Percentiles rank a stretch among this genome's conserved stretches.
These are phyloP conservation scores for Eurois occulta DNA, from an alignment of 2,888 invertebrate genomes.

Conservation along the genomic window DNA sequence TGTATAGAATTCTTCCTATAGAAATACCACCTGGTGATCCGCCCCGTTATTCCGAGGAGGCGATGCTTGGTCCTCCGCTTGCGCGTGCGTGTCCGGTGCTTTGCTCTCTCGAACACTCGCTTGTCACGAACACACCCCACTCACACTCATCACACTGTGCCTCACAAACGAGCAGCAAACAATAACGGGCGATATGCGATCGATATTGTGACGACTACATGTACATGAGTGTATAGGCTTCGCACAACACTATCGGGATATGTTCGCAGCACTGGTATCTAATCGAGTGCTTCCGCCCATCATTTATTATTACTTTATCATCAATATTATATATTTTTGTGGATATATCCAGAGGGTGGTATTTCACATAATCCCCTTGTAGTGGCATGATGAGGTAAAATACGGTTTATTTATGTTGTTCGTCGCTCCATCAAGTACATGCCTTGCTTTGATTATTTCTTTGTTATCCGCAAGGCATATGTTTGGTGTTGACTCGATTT, in stretches of 20 bases:
- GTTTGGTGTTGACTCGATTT: conserved; percentile 66
- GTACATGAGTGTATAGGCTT: conserved; percentile 53
- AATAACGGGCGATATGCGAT: conserved; percentile 53
- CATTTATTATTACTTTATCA: conserved; percentile 47
- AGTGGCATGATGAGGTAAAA: conserved; percentile 85
- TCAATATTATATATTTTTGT: conserved; percentile 43
- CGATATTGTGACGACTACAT: conserved; percentile 47
- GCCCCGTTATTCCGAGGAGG: conserved; percentile 66
- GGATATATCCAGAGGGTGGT: conserved; percentile 83
- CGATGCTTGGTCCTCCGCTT: conserved; percentile 65
- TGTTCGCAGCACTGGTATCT: conserved; percentile 62
- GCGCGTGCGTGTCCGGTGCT: conserved; percentile 55
- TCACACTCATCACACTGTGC: conserved; percentile 55
- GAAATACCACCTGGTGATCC: conserved; percentile 87
- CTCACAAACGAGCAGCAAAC: conserved; percentile 84
- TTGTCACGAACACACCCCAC: conserved; percentile 40
- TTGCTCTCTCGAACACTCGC: conserved; percentile 52
- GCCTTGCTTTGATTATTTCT: conserved; percentile 62
- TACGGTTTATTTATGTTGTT: conserved; percentile 75
- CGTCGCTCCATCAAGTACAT: conserved; percentile 73
- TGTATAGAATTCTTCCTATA: conserved; percentile 80
- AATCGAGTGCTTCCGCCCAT: conserved; percentile 58
- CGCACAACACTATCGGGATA: conserved; percentile 60
- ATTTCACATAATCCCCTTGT: conserved; percentile 85
- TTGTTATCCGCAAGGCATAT: conserved; percentile 62